phyloP scores from a whole-genome alignment of 2,113 vertebrate species.

The Callionymus lyra region DNA sequence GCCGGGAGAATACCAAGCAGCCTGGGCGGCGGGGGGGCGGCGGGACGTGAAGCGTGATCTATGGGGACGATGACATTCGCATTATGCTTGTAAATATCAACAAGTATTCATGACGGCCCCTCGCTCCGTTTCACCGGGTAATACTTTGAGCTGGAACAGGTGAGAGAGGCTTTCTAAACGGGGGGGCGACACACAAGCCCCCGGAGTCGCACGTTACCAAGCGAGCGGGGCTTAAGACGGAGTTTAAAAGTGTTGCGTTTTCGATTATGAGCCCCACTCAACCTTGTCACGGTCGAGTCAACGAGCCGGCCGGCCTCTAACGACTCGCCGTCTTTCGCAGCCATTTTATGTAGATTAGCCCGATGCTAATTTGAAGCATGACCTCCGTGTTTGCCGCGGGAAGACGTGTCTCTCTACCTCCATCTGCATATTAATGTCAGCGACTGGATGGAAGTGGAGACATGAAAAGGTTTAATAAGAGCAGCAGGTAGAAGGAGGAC shows the following conservation, averaged over 20 bases:
- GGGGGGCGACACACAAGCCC: conserved; percentile 21
- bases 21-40: conserved; percentile 7
- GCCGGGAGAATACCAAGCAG: conserved; percentile 55
- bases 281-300: conserved; percentile 36
- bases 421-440: conserved; percentile 64
- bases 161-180: too few relatives aligned
- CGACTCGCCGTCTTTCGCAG: conserved; percentile 46
- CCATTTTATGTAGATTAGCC: conserved; percentile 65
- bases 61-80: conserved; percentile 51
- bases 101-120: conserved; percentile 10
- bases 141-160: conserved; percentile 32
- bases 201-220: conserved; percentile 25
- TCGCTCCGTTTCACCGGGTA: too few relatives aligned
- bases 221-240: neutral
- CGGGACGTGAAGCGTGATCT: conserved; percentile 34
- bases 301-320: conserved; percentile 42
- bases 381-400: conserved; percentile 59
- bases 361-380: conserved; percentile 57
- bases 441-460: conserved; percentile 56
- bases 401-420: conserved; percentile 53
- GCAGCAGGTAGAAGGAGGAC: conserved; percentile 56
- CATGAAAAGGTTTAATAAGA: conserved; percentile 61
- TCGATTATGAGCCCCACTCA: conserved; percentile 49
- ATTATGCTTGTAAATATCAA: conserved; percentile 62
- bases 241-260: conserved; percentile 45